A percentile compares a stretch with the other conserved stretches of the same genome.
These are phyloP conservation scores for Strigops habroptila DNA, from an alignment of 2,113 vertebrate genomes.

Conservation along the genomic window DNA sequence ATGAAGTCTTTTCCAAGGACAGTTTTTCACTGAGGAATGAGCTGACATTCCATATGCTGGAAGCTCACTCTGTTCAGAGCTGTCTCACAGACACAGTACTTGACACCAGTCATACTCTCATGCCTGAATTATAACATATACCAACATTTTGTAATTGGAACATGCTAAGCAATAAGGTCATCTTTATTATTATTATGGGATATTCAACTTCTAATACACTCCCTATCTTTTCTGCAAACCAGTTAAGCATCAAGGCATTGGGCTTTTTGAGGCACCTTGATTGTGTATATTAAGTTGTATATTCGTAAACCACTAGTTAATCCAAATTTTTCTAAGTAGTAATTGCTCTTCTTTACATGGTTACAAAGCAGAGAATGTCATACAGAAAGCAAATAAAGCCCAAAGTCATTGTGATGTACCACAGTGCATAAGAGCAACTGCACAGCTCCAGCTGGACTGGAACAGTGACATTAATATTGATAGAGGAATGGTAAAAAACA, in stretches of 20 bases:
- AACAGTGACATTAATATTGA: background rate
- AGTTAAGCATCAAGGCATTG: background rate
- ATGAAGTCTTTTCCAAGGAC: background rate
- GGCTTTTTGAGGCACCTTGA: background rate
- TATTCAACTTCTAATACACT: background rate
- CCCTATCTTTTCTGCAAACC: background rate
- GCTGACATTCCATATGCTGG: background rate
- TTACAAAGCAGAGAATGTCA: background rate
- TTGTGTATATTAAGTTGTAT: background rate
- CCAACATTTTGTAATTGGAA: background rate
- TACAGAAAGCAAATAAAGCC: background rate
- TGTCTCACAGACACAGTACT: background rate
- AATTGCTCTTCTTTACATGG: background rate
- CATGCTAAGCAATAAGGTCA: background rate
- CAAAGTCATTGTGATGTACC: background rate
- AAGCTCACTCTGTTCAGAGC: background rate
- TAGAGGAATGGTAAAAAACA: background rate
- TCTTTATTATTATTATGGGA: background rate
- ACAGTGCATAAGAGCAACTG: background rate
- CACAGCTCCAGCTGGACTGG: background rate
- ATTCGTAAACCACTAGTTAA: background rate
- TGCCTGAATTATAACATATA: background rate
- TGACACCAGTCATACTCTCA: background rate
- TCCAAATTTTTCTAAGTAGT: background rate
- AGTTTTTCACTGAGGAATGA: background rate